Conservation (phyloP, 2,113 vertebrate species). For the Coturnix japonica region DNA sequence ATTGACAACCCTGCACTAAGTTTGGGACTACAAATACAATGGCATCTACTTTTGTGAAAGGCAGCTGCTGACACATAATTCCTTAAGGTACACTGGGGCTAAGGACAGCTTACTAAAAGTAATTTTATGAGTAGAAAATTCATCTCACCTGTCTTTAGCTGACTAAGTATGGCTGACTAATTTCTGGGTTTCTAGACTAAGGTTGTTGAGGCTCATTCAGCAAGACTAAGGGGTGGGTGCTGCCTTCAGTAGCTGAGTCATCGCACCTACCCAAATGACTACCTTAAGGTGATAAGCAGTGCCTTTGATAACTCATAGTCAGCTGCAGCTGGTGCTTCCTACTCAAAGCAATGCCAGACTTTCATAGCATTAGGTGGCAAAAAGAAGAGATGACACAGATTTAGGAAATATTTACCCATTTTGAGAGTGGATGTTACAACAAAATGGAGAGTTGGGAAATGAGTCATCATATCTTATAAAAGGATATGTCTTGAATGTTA, state of each 20-base stretch:
- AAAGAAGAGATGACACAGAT: not conserved
- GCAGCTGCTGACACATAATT: not conserved
- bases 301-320: not conserved
- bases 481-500: not conserved
- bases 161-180: not conserved
- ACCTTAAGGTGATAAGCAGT: not conserved
- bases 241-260: not conserved
- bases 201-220: not conserved
- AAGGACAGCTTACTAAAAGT: not conserved
- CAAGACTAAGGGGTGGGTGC: not conserved
- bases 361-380: not conserved
- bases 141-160: not conserved
- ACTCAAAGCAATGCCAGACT: not conserved
- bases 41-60: not conserved
- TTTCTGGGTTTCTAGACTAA: not conserved
- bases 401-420: not conserved
- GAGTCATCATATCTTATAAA: not conserved
- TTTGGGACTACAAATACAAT: not conserved
- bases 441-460: not conserved
- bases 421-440: not conserved
- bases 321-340: not conserved
- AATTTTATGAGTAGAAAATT: not conserved
- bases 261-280: not conserved
- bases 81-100: not conserved
- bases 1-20: not conserved